These are phyloP conservation scores for Sphenopsis melanotis DNA, from an alignment of 2,797 vertebrate genomes.

Conservation along the genomic window DNA sequence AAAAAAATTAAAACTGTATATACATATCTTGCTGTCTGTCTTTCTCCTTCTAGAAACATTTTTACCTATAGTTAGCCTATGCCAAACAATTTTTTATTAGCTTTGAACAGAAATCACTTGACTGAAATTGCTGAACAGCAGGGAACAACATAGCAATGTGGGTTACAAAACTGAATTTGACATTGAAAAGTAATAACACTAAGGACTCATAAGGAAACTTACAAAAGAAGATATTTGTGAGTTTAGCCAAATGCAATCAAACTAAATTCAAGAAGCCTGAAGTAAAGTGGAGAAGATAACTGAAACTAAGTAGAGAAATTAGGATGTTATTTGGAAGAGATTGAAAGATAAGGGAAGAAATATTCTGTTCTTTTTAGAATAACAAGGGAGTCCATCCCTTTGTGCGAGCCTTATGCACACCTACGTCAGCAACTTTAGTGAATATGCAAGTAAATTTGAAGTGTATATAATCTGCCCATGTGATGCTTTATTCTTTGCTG, in stretches of 20 bases:
- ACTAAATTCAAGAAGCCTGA: neutral
- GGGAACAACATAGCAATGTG: neutral
- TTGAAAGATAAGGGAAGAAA: neutral
- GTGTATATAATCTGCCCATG: neutral
- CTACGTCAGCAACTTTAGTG: neutral
- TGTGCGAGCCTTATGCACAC: neutral
- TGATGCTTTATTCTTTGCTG: neutral
- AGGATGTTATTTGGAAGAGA: neutral
- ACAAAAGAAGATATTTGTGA: neutral
- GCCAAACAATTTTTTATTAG: neutral
- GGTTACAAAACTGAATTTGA: neutral
- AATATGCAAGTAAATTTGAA: neutral
- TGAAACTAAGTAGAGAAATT: neutral
- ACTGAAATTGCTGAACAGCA: neutral
- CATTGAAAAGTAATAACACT: neutral
- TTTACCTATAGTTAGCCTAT: neutral
- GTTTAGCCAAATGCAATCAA: neutral
- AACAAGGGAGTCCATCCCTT: neutral
- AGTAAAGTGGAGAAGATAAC: neutral
- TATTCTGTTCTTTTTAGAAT: neutral
- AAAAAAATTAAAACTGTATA: neutral
- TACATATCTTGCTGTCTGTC: neutral
- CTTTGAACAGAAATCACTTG: conserved; percentile 3
- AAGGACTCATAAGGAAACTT: neutral
- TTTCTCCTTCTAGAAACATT: neutral